These are phyloP conservation scores for Archaeoteleia sp. DNA, from an alignment of 2,888 invertebrate genomes.

Conservation along the genomic window DNA sequence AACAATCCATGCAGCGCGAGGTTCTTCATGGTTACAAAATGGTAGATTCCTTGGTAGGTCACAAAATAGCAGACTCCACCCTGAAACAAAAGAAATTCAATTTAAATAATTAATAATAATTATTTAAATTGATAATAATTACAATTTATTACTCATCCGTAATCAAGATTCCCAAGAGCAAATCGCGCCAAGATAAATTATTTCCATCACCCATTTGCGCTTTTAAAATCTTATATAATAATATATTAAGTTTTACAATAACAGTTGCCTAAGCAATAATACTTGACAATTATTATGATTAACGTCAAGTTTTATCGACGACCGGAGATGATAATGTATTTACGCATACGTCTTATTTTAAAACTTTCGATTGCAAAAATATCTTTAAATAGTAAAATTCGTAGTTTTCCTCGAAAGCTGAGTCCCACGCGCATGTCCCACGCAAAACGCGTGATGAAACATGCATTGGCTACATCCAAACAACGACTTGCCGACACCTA, in stretches of 20 bases:
- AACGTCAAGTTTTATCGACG: no score
- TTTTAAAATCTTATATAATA: no score
- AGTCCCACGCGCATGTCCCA: slow-evolving; percentile 1
- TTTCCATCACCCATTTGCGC: no score
- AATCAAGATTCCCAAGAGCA: no score
- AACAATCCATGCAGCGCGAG: slow-evolving; percentile 74
- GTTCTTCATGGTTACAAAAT: slow-evolving; percentile 74
- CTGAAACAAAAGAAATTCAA: slow-evolving; percentile 59
- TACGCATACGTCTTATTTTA: no score
- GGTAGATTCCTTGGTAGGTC: slow-evolving; percentile 65
- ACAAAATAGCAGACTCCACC: slow-evolving; percentile 64
- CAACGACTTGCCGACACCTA: neutral
- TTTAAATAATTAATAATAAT: slow-evolving; percentile 2
- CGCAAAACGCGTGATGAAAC: neutral
- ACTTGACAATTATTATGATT: no score
- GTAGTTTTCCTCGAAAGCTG: slow-evolving; percentile 10
- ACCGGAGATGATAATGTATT: no score
- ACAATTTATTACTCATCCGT: neutral
- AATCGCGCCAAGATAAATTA: no score
- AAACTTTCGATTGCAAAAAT: neutral
- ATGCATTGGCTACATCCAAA: neutral
- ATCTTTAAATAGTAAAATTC: slow-evolving; percentile 3
- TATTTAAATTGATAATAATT: no score
- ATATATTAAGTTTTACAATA: no score
- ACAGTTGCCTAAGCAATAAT: no score